Percentiles rank a stretch among this genome's conserved stretches.
Conservation (phyloP, 35 echinoderm and acorn worm species). For the Diadema setosum region DNA sequence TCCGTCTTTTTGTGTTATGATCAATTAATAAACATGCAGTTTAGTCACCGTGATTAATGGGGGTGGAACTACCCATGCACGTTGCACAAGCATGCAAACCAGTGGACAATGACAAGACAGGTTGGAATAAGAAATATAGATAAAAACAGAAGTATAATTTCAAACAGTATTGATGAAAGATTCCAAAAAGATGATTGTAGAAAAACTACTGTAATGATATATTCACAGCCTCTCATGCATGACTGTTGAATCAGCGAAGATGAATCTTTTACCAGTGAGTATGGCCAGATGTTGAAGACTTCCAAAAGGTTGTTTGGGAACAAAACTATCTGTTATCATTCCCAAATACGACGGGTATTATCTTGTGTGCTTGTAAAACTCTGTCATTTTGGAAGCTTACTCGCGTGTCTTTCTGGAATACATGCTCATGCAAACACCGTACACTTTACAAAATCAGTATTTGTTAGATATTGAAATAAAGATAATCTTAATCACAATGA, state of each 20-base stretch:
- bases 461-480: too few species aligned
- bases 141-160: background rate
- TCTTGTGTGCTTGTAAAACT: background rate
- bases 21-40: too few species aligned
- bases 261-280: too few species aligned
- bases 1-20: too few species aligned
- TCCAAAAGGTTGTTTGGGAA: background rate
- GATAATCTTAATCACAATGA: too few species aligned
- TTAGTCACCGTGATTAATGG: background rate
- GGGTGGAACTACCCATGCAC: background rate
- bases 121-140: background rate
- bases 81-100: background rate
- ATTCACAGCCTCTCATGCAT: background rate
- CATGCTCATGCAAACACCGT: slow-evolving; percentile 4
- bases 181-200: background rate
- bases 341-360: background rate
- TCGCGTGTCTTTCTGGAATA: background rate
- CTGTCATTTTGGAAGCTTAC: background rate
- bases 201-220: background rate
- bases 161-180: background rate
- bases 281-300: too few species aligned
- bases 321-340: background rate
- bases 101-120: background rate
- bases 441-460: too few species aligned
- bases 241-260: background rate